These are phyloP conservation scores for Pristionchus japonicus DNA, from an alignment of 2,888 invertebrate species.

Conservation along the genomic window DNA sequence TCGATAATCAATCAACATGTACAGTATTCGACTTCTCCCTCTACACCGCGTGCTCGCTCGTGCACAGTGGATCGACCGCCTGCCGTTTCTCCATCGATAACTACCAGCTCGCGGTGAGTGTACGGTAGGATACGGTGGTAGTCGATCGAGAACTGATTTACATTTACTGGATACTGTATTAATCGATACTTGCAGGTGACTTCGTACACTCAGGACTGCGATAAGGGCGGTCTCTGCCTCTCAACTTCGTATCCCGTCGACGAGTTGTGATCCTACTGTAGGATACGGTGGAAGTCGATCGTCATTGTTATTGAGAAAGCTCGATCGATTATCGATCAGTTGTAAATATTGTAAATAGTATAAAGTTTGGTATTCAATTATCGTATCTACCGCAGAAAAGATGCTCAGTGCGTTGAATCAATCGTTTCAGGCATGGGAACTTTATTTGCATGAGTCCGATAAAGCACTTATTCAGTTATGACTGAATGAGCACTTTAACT, in stretches of 20 bases:
- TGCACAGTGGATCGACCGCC: conserved; percentile 64
- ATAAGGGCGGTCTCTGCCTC: conserved; percentile 49
- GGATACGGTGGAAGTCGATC: no score
- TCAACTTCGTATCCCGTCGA: conserved; percentile 48
- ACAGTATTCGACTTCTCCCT: conserved; percentile 74
- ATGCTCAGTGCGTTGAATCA: no score
- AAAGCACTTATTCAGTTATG: no score
- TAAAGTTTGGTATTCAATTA: neutral
- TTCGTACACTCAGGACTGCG: conserved; percentile 67
- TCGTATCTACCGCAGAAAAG: no score
- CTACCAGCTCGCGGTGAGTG: conserved; percentile 39
- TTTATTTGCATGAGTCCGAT: no score
- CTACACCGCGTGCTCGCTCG: conserved; percentile 69
- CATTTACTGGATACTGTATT: neutral
- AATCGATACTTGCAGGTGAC: conserved; percentile 55
- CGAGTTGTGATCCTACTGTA: conserved; percentile 29
- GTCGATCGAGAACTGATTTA: neutral
- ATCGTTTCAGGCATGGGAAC: no score
- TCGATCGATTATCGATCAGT: neutral
- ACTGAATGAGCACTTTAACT: neutral
- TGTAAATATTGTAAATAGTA: conserved; percentile 35
- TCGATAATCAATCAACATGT: conserved; percentile 48
- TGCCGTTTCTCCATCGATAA: conserved; percentile 66
- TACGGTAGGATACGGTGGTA: neutral
- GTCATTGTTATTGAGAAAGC: no score